Evolutionary conservation across 2,888 invertebrate species (phyloP).

Genomic region (Seira ritae): DNA sequence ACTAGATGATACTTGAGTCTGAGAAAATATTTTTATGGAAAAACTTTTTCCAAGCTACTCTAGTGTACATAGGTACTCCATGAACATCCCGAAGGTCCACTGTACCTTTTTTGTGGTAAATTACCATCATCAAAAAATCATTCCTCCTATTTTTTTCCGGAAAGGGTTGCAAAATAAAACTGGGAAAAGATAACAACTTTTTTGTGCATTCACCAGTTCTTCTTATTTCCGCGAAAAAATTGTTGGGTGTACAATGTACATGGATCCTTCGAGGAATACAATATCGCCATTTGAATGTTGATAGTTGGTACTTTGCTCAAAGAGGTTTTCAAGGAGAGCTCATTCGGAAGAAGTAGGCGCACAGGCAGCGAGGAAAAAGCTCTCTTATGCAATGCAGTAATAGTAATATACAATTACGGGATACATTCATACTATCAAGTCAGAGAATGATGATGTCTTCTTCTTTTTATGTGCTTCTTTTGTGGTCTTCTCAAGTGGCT

Average conservation of each 20-base stretch:
- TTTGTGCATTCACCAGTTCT: slow-evolving; percentile 25
- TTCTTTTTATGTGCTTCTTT: slow-evolving; percentile 43
- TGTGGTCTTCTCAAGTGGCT: slow-evolving; percentile 52
- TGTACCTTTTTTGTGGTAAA: too few species aligned
- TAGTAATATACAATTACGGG: slow-evolving; percentile 6
- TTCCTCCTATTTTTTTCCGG: too few species aligned
- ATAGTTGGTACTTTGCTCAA: slow-evolving; percentile 7
- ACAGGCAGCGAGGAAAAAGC: too few species aligned
- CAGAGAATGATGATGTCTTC: slow-evolving; percentile 45
- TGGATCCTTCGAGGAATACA: slow-evolving; percentile 46
- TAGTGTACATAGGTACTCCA: too few species aligned
- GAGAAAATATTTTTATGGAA: too few species aligned
- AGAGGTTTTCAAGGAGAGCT: background rate
- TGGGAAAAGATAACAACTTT: slow-evolving; percentile 53
- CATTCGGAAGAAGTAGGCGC: background rate
- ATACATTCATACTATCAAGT: background rate
- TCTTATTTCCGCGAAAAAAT: slow-evolving; percentile 23
- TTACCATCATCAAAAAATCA: slow-evolving; percentile 32
- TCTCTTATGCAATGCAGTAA: too few species aligned
- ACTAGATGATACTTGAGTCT: too few species aligned
- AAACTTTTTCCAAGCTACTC: too few species aligned
- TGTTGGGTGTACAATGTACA: slow-evolving; percentile 24
- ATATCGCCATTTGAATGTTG: slow-evolving; percentile 29
- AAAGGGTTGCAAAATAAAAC: slow-evolving; percentile 19
- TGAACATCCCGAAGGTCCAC: too few species aligned